phyloP scores from a whole-genome alignment of 2,888 invertebrate genomes.

The Chaitophorus viminalis region DNA sequence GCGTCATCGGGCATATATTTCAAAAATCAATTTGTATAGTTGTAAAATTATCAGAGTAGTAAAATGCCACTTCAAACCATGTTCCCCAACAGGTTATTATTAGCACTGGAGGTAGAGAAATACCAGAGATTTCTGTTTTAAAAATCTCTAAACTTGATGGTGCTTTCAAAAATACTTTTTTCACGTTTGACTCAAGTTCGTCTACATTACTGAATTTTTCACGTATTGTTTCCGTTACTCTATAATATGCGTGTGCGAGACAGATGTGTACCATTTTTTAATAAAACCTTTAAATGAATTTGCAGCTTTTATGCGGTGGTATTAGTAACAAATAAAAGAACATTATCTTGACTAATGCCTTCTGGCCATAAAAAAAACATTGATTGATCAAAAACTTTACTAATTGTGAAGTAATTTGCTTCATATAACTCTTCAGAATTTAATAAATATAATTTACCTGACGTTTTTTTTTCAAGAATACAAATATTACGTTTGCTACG shows the following conservation, averaged over 20 bases:
- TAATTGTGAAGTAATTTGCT: slow-evolving; percentile 21
- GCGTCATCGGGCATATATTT: background rate
- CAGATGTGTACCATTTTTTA: slow-evolving; percentile 13
- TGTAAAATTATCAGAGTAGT: no score
- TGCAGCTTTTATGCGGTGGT: slow-evolving; percentile 1
- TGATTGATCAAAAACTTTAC: slow-evolving; percentile 30
- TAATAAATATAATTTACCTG: slow-evolving; percentile 28
- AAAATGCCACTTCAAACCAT: no score
- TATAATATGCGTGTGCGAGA: background rate
- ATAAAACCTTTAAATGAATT: slow-evolving; percentile 4
- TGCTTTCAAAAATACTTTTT: no score
- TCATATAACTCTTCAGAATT: slow-evolving; percentile 26
- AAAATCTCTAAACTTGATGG: no score
- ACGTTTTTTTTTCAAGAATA: slow-evolving; percentile 26
- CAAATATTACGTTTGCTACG: slow-evolving; percentile 11
- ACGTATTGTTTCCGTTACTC: background rate
- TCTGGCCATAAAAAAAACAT: slow-evolving; percentile 26
- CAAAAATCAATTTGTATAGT: no score
- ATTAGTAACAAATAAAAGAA: slow-evolving; percentile 38
- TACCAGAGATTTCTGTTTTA: no score
- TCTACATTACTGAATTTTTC: background rate
- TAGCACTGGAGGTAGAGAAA: no score
- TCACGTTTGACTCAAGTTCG: background rate
- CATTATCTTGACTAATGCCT: slow-evolving; percentile 31
- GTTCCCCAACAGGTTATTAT: no score